Evolutionary conservation across 2,113 vertebrate genomes (phyloP).

Genomic region (Tricholaema leucomelas): DNA sequence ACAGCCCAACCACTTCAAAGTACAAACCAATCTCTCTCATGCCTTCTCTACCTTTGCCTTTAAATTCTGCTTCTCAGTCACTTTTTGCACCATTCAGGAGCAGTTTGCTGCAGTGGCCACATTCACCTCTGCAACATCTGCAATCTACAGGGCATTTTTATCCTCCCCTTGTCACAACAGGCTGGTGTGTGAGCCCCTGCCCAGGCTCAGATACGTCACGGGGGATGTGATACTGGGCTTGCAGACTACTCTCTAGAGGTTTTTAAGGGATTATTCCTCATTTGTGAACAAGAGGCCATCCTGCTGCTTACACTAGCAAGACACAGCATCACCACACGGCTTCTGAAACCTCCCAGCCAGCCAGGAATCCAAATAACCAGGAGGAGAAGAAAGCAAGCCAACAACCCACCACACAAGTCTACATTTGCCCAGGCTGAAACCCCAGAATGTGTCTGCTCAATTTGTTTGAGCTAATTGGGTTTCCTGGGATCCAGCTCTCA

Average conservation of each 20-base stretch:
- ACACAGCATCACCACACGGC: accelerated
- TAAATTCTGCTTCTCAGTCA: not conserved
- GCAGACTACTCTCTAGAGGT: not conserved
- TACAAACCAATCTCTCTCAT: not conserved
- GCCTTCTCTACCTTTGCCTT: not conserved
- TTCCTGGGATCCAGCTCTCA: constrained; percentile 49
- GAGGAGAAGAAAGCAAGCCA: not conserved
- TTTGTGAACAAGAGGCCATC: not conserved
- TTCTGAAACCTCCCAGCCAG: not conserved
- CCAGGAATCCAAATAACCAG: constrained; percentile 9
- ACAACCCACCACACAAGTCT: not conserved
- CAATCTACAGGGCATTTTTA: not conserved
- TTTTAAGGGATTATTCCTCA: not conserved
- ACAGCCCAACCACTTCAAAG: not conserved
- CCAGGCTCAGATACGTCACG: not conserved
- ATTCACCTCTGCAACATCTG: not conserved
- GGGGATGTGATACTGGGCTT: not conserved
- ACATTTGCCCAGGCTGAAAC: constrained; percentile 32
- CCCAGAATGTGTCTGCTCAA: constrained; percentile 28
- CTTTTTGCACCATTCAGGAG: not conserved
- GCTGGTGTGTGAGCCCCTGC: not conserved
- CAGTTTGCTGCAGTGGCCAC: not conserved
- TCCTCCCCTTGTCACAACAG: not conserved
- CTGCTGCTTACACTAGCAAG: not conserved
- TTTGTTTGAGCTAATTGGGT: constrained; percentile 63